Evolutionary conservation across 2,888 invertebrate genomes (phyloP).

Genomic region (Minunthozetes semirufus): DNA sequence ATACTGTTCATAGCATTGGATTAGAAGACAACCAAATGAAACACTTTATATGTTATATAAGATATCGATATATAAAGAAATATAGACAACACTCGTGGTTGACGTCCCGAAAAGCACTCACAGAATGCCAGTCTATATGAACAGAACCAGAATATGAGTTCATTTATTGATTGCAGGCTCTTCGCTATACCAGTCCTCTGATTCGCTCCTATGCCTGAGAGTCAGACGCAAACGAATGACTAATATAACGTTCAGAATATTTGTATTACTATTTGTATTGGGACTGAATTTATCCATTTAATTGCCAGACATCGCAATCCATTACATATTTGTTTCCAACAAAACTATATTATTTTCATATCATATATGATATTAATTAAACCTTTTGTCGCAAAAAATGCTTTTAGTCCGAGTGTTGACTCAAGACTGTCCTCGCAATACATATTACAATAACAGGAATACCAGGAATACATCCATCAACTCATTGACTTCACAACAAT

Average conservation of each 20-base stretch:
- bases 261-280: too few species aligned
- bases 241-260: not conserved
- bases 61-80: constrained; percentile 2
- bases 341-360: too few species aligned
- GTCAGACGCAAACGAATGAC: not conserved
- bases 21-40: not conserved
- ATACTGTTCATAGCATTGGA: not conserved
- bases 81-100: not conserved
- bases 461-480: too few species aligned
- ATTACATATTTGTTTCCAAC: too few species aligned
- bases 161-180: not conserved
- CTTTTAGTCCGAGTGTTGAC: too few species aligned
- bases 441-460: too few species aligned
- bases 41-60: not conserved
- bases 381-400: too few species aligned
- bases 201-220: not conserved
- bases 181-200: not conserved
- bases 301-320: too few species aligned
- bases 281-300: too few species aligned
- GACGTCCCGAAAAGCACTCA: not conserved
- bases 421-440: too few species aligned
- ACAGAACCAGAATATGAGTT: not conserved
- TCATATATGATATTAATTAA: too few species aligned
- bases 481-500: too few species aligned
- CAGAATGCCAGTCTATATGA: constrained; percentile 2